Percentiles rank a stretch among this genome's conserved stretches.
Evolutionary conservation across 53 echinoderm and acorn worm genomes (phyloP).

Genomic region (Astropecten irregularis): DNA sequence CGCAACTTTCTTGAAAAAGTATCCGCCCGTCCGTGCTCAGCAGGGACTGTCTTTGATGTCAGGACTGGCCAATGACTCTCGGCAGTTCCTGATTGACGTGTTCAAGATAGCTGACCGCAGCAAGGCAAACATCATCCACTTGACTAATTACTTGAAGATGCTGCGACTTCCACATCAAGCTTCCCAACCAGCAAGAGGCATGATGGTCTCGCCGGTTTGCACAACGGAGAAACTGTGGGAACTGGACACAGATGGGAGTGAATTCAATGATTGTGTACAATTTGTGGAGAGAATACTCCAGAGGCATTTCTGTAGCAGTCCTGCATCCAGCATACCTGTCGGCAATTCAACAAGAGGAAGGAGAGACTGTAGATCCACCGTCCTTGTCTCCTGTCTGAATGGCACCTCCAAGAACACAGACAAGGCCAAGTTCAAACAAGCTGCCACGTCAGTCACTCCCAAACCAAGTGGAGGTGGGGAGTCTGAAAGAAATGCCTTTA

Average conservation of each 20-base stretch:
- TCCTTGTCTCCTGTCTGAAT: neutral
- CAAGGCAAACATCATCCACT: neutral
- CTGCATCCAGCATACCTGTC: neutral
- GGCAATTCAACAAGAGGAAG: too few relatives aligned
- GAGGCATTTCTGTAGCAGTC: neutral
- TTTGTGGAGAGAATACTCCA: conserved; percentile 21
- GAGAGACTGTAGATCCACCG: neutral
- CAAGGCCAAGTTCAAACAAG: neutral
- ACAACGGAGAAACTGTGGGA: conserved; percentile 22
- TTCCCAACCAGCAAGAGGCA: neutral
- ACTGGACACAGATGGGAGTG: neutral
- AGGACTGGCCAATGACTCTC: neutral
- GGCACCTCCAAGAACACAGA: neutral
- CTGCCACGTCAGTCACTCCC: neutral
- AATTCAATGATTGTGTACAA: neutral
- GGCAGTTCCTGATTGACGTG: conserved; percentile 15
- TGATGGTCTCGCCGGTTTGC: neutral
- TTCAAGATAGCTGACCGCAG: neutral
- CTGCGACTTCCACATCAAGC: neutral
- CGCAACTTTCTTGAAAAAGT: neutral
- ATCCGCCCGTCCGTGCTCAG: neutral
- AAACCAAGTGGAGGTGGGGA: neutral
- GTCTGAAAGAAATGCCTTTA: neutral
- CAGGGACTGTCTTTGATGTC: neutral
- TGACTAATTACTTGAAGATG: conserved; percentile 5